Percentiles rank a stretch among this genome's conserved stretches.
These are phyloP conservation scores for Pogonus chalceus DNA, from an alignment of 1,140 invertebrate genomes.

Conservation along the genomic window DNA sequence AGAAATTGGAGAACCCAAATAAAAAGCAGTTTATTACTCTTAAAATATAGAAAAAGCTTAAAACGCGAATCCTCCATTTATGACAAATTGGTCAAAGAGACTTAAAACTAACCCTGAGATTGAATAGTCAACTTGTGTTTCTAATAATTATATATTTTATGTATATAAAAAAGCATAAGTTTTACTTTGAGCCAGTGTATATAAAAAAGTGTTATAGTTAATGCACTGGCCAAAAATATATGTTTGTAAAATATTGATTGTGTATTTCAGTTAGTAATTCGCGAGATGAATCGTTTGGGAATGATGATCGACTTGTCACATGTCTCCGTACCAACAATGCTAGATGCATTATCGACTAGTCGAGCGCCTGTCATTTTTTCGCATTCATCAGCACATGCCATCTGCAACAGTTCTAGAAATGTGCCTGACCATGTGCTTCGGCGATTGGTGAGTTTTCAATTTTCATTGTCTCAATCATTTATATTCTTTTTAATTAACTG, in stretches of 20 bases:
- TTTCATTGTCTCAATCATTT: too few relatives aligned
- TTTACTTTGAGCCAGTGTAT: too few relatives aligned
- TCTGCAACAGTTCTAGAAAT: constrained; percentile 79
- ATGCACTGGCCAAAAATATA: too few relatives aligned
- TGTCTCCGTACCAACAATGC: constrained; percentile 69
- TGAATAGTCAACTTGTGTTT: too few relatives aligned
- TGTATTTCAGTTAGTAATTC: constrained; percentile 56
- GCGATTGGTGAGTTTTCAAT: constrained; percentile 62
- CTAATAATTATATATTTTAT: background rate
- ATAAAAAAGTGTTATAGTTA: background rate
- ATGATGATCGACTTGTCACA: constrained; percentile 87
- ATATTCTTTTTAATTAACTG: too few relatives aligned
- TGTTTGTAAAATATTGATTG: constrained; percentile 5
- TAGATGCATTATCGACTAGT: constrained; percentile 61
- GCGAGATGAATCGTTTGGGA: constrained; percentile 77
- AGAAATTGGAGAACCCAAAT: too few relatives aligned
- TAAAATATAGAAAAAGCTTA: too few relatives aligned
- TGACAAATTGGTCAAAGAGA: too few relatives aligned
- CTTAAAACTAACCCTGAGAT: too few relatives aligned
- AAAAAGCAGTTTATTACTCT: too few relatives aligned
- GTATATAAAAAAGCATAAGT: too few relatives aligned
- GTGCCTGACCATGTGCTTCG: constrained; percentile 75
- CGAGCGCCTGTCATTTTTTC: constrained; percentile 81
- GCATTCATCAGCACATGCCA: constrained; percentile 72
- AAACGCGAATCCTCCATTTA: too few relatives aligned